Conservation (phyloP, 2,797 vertebrate genomes). For the Tarsius wallacei region DNA sequence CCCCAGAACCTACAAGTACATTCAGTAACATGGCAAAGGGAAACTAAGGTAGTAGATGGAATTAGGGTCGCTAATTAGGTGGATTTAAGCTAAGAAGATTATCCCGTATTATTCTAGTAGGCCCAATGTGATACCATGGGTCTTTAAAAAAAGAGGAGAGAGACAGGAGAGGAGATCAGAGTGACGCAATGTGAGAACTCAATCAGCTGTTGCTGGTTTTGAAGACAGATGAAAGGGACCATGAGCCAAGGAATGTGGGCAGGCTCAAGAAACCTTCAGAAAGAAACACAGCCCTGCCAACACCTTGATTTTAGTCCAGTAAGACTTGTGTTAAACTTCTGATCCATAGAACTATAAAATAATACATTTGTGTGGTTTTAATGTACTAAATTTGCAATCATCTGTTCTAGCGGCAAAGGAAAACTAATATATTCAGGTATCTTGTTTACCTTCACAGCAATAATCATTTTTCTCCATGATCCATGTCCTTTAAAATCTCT, state of each 20-base stretch:
- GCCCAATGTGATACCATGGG: not conserved
- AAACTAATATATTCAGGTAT: not conserved
- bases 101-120: not conserved
- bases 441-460: not conserved
- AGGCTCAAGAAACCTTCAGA: not conserved
- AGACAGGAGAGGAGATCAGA: not conserved
- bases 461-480: not conserved
- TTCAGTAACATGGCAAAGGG: not conserved
- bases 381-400: not conserved
- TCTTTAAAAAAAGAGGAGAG: not conserved
- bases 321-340: not conserved
- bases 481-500: not conserved
- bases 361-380: not conserved
- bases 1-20: not conserved
- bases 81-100: not conserved
- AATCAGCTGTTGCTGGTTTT: not conserved
- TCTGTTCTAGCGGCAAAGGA: not conserved
- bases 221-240: not conserved
- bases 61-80: not conserved
- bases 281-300: not conserved
- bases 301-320: not conserved
- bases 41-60: not conserved
- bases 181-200: not conserved
- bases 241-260: not conserved
- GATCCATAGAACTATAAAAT: not conserved